Conservation (phyloP, 2,888 invertebrate species). For the Camptogramma bilineatum region DNA sequence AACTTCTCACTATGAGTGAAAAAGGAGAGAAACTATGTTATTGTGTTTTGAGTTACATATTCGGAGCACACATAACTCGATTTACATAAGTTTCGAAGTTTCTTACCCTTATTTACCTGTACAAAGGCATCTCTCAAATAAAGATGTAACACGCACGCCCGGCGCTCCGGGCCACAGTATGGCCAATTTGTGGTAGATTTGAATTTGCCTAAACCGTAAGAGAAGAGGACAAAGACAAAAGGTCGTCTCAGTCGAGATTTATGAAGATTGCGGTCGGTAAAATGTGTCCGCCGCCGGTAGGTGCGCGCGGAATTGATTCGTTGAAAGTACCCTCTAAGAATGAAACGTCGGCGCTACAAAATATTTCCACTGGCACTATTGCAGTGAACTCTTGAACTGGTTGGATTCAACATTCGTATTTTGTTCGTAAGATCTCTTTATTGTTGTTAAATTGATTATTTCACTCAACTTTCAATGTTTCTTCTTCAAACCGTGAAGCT, state of each 20-base stretch:
- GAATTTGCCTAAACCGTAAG: conserved; percentile 75
- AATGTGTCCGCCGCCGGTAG: conserved; percentile 53
- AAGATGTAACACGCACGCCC: conserved; percentile 58
- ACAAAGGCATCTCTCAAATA: conserved; percentile 58
- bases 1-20: conserved; percentile 50
- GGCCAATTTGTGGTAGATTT: conserved; percentile 74
- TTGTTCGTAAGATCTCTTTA: no score
- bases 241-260: conserved; percentile 73
- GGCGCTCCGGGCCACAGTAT: conserved; percentile 55
- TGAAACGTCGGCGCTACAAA: conserved; percentile 38
- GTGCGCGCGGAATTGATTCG: conserved; percentile 47
- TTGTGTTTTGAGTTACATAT: conserved; percentile 61
- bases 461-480: conserved; percentile 26
- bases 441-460: not conserved
- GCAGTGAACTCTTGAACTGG: not conserved
- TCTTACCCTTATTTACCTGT: conserved; percentile 64
- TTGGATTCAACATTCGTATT: not conserved
- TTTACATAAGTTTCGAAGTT: conserved; percentile 66
- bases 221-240: conserved; percentile 75
- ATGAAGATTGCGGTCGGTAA: conserved; percentile 74
- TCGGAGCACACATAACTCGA: conserved; percentile 65
- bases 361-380: conserved; percentile 27
- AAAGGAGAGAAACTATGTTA: conserved; percentile 51
- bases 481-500: conserved; percentile 38
- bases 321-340: conserved; percentile 37